A percentile compares a stretch with the other conserved stretches of the same genome.
These are phyloP conservation scores for Myocastor coypus DNA, from an alignment of 2,113 vertebrate species.

Conservation along the genomic window DNA sequence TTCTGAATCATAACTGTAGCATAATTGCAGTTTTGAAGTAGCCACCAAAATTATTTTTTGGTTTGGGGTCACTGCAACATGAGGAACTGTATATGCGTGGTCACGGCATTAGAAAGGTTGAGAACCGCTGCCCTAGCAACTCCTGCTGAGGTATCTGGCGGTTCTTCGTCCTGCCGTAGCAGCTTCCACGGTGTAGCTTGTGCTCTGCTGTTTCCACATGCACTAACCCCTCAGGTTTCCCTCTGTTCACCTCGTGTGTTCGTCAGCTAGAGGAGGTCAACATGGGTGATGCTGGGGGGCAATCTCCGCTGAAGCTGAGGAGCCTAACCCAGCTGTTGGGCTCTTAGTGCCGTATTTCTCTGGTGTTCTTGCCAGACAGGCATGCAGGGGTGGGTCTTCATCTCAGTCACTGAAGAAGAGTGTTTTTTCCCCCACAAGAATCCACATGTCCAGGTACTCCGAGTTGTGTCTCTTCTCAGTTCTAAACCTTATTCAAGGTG, in stretches of 20 bases:
- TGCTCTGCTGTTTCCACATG: background rate
- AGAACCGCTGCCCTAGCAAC: background rate
- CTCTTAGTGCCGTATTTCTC: background rate
- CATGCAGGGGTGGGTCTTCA: background rate
- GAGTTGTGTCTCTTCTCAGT: background rate
- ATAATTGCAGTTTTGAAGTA: too few relatives aligned
- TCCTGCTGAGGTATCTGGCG: background rate
- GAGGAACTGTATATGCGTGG: too few relatives aligned
- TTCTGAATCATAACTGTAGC: too few relatives aligned
- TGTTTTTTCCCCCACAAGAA: background rate
- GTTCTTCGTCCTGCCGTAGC: background rate
- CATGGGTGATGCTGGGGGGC: background rate
- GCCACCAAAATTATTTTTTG: too few relatives aligned
- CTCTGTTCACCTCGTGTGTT: background rate
- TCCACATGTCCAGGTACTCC: background rate
- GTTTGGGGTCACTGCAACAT: too few relatives aligned
- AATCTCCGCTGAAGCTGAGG: background rate
- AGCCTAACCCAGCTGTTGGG: background rate
- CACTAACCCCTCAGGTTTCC: background rate
- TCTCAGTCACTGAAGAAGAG: background rate
- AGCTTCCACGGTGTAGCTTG: accelerated
- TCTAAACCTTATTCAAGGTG: background rate
- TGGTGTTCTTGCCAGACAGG: background rate
- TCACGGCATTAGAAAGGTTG: too few relatives aligned
- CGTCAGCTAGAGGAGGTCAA: background rate